A percentile compares a stretch with the other conserved stretches of the same genome.
Conservation (phyloP, 1,140 invertebrate genomes). For the Palaemon carinicauda region DNA sequence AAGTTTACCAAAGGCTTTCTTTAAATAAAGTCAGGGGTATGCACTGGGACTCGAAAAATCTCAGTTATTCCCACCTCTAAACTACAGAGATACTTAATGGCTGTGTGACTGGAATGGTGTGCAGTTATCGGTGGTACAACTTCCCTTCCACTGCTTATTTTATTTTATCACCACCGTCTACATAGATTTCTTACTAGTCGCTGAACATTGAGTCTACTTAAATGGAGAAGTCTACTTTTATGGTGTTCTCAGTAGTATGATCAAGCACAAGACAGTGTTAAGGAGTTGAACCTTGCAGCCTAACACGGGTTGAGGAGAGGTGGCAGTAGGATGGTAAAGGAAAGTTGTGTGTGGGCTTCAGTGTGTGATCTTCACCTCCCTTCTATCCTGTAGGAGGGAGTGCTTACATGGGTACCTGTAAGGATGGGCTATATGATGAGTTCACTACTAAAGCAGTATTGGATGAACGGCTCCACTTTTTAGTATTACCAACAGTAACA, state of each 20-base stretch:
- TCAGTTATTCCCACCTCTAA: background rate
- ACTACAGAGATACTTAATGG: conserved; percentile 48
- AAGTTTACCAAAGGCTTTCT: conserved; percentile 52
- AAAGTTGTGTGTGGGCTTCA: conserved; percentile 8
- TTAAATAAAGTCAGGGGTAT: conserved; percentile 34
- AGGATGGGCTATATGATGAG: conserved; percentile 15
- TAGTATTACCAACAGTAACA: conserved; percentile 52
- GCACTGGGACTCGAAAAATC: conserved; percentile 35
- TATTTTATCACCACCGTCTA: conserved; percentile 18
- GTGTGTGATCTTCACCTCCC: conserved; percentile 32
- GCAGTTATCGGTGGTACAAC: conserved; percentile 28
- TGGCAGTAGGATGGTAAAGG: conserved; percentile 12
- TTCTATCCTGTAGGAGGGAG: conserved; percentile 24
- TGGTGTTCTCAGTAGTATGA: conserved; percentile 38
- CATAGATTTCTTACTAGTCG: conserved; percentile 45
- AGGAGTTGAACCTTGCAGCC: background rate
- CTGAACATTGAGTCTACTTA: conserved; percentile 50
- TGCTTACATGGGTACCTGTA: conserved; percentile 34
- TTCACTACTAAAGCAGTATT: conserved; percentile 47
- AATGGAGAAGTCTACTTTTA: conserved; percentile 46
- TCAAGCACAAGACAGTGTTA: conserved; percentile 41
- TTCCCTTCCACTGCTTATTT: conserved; percentile 33
- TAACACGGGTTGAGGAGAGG: background rate
- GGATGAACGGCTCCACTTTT: conserved; percentile 44
- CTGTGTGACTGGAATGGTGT: conserved; percentile 42